Base-by-base conservation (phyloP, 2,113 vertebrate species). In the Machaerirhynchus nigripectus region DNA sequence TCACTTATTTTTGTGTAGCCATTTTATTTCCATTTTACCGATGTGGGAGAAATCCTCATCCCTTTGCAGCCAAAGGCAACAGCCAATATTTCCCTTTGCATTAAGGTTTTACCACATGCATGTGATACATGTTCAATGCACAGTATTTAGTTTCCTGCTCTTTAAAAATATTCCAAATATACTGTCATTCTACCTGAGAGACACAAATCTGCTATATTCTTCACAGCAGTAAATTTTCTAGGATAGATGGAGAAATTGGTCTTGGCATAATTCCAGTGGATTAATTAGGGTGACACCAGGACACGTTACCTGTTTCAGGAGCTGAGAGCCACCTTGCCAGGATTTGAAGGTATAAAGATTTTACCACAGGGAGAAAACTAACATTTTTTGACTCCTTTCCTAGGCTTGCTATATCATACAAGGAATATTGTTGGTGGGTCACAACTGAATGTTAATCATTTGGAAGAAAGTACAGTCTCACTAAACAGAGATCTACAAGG, bases 361-460 rank as follows among this genome's bases (percentile, higher is more conserved):
- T 73, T 84, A 55, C 27, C 13, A 46, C 6, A 46, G 22, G 24
- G 76, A 69, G 27, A 52, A 79, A 68, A 47, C 1, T 6, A 70
- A 37, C 7, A 37, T 21, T 64, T 75, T 80, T 57, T 82, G 3
- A 69, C 46, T 76, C 39, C 28, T 91, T 94, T 40, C 30, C 46
- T 61, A 55, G 12, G 12, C 15, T 57, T 90, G 12, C 31, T 6
- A 13, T 71, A 49, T 49, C 28, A 49, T 69, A 49, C 69, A 76
- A 67, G 52, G 23, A 87, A 24, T 68, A 37, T 11, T 0, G 0
- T n/a, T 3, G 0, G 6, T 69, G 31, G 5, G 9, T 80, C 15
- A 60, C 37, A 71, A 10, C 3, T 31, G 27, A 78, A 64, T 28
- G 5, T 44, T 49, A 31, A 8, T 39, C 3, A 11, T 64, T 42